Percentiles rank a stretch among this genome's conserved stretches.
These are phyloP conservation scores for Druon quercuslanigerum DNA, from an alignment of 1,140 invertebrate species.

Conservation along the genomic window DNA sequence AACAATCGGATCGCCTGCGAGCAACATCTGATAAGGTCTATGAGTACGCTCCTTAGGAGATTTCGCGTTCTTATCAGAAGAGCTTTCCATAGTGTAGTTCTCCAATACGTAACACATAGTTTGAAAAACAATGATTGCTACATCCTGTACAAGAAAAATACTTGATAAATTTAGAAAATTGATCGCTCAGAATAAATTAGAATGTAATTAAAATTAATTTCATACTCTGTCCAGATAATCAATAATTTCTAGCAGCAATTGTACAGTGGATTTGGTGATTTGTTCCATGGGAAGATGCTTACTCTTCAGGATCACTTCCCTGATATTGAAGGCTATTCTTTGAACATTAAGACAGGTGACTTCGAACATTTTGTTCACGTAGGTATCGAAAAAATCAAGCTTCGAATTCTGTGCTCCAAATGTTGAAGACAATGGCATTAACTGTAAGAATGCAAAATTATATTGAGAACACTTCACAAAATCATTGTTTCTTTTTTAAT, in stretches of 20 bases:
- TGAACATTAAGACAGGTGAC: constrained; percentile 79
- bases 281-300: constrained; percentile 65
- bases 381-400: constrained; percentile 78
- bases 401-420: constrained; percentile 60
- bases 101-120: constrained; percentile 81
- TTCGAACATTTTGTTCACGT: constrained; percentile 79
- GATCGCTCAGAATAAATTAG: constrained; percentile 42
- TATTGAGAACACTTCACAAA: constrained; percentile 67
- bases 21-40: constrained; percentile 44
- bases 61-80: constrained; percentile 12
- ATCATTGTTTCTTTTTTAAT: constrained; percentile 39
- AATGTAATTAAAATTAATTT: constrained; percentile 63
- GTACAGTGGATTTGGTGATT: constrained; percentile 70
- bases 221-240: constrained; percentile 80
- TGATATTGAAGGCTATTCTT: constrained; percentile 78
- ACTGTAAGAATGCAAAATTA: constrained; percentile 76
- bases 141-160: constrained; percentile 70
- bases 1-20: constrained; percentile 64
- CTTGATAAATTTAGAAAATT: constrained; percentile 49
- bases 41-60: constrained; percentile 38
- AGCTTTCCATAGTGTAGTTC: constrained; percentile 68
- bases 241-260: constrained; percentile 76
- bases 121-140: constrained; percentile 84
- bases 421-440: constrained; percentile 78
- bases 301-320: constrained; percentile 71